phyloP scores from a whole-genome alignment of 1,140 invertebrate genomes.

The Notospermus geniculatus region DNA sequence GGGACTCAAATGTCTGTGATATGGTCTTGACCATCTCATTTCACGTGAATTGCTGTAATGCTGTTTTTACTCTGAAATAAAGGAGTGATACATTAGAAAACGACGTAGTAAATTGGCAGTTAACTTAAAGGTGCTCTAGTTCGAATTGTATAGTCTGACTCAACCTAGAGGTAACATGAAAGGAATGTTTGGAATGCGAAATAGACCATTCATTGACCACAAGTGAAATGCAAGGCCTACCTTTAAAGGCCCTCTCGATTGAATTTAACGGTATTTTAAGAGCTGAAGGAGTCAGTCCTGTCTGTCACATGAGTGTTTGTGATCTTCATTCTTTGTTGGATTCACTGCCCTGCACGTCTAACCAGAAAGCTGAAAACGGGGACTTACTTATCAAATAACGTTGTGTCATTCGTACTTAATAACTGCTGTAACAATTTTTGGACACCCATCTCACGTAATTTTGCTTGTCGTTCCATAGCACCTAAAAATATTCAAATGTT shows the following conservation, averaged over 20 bases:
- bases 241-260: too few relatives aligned
- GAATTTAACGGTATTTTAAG: too few relatives aligned
- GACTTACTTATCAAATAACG: conserved; percentile 66
- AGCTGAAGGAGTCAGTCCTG: neutral
- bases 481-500: conserved; percentile 47
- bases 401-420: conserved; percentile 66
- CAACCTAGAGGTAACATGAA: too few relatives aligned
- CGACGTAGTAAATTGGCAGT: conserved; percentile 24
- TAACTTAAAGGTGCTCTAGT: conserved; percentile 2
- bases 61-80: conserved; percentile 66
- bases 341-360: neutral
- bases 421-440: conserved; percentile 74
- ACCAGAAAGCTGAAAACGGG: too few relatives aligned
- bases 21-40: too few relatives aligned
- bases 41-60: conserved; percentile 63
- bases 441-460: conserved; percentile 77
- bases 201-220: too few relatives aligned
- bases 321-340: neutral
- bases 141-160: too few relatives aligned
- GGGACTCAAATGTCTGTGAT: too few relatives aligned
- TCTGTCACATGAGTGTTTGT: neutral
- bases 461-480: conserved; percentile 70
- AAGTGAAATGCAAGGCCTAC: too few relatives aligned
- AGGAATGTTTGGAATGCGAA: too few relatives aligned
- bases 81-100: conserved; percentile 32